Conservation (phyloP, 2,113 vertebrate genomes). For the Scartelaos histophorus region DNA sequence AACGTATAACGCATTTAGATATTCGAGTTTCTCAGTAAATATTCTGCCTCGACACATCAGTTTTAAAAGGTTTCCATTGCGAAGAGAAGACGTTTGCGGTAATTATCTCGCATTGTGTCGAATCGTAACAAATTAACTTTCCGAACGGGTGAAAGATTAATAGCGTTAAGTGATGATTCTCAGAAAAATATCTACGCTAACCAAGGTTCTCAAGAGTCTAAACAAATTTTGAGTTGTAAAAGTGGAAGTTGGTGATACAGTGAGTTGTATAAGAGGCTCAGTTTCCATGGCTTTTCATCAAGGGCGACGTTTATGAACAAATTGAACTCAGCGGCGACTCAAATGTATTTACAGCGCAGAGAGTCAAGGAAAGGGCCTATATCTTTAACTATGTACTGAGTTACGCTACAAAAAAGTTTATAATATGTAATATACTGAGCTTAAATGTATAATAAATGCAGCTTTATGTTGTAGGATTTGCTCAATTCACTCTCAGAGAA, state of each 20-base stretch:
- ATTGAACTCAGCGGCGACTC: conserved; percentile 15
- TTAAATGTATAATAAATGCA: too few relatives aligned
- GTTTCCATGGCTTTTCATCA: background rate
- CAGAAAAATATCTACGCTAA: background rate
- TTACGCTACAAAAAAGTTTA: too few relatives aligned
- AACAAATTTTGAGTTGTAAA: background rate
- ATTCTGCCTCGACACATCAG: background rate
- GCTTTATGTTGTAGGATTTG: too few relatives aligned
- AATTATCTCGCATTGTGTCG: background rate
- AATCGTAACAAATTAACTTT: background rate
- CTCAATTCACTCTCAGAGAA: too few relatives aligned
- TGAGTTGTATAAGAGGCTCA: background rate
- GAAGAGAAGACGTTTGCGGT: background rate
- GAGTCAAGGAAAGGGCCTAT: conserved; percentile 10
- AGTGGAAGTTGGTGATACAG: too few relatives aligned
- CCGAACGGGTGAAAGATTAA: background rate
- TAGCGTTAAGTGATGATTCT: background rate
- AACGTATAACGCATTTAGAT: background rate
- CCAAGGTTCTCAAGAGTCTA: background rate
- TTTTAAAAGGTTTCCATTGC: background rate
- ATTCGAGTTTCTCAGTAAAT: background rate
- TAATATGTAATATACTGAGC: too few relatives aligned
- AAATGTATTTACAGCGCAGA: conserved; percentile 15
- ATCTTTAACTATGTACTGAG: too few relatives aligned
- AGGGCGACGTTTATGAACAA: background rate